Conservation (phyloP, 2,797 vertebrate genomes). For the Iguana delicatissima region DNA sequence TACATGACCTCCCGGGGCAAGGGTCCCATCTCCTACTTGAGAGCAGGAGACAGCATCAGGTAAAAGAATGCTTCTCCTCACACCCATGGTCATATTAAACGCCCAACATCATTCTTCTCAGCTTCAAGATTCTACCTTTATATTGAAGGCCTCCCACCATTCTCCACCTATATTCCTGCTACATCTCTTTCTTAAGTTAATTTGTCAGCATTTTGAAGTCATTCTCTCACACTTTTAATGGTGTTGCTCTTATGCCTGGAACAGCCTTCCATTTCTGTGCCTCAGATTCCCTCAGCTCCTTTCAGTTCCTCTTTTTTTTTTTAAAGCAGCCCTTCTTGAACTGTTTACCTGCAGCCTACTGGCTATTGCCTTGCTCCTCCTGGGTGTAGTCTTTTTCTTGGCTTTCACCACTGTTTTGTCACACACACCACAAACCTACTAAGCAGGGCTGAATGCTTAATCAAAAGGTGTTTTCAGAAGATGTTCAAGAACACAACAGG, state of each 20-base stretch:
- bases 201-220: neutral
- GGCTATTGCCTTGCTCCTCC: neutral
- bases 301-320: no score
- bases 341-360: no score
- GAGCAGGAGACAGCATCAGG: no score
- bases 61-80: no score
- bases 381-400: neutral
- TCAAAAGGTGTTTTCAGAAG: conserved; percentile 6
- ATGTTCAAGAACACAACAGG: neutral
- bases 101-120: neutral
- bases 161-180: no score
- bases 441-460: neutral
- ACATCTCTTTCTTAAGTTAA: neutral
- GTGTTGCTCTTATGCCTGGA: neutral
- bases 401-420: neutral
- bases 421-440: neutral
- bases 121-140: neutral
- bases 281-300: neutral
- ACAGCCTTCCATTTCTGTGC: neutral
- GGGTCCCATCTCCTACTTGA: no score
- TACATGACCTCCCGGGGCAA: no score
- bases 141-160: neutral
- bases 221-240: neutral
- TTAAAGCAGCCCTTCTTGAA: neutral
- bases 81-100: no score